Percentiles rank a stretch among this genome's conserved stretches.
These are phyloP conservation scores for Pempheris klunzingeri DNA, from an alignment of 2,797 vertebrate genomes.

Conservation along the genomic window DNA sequence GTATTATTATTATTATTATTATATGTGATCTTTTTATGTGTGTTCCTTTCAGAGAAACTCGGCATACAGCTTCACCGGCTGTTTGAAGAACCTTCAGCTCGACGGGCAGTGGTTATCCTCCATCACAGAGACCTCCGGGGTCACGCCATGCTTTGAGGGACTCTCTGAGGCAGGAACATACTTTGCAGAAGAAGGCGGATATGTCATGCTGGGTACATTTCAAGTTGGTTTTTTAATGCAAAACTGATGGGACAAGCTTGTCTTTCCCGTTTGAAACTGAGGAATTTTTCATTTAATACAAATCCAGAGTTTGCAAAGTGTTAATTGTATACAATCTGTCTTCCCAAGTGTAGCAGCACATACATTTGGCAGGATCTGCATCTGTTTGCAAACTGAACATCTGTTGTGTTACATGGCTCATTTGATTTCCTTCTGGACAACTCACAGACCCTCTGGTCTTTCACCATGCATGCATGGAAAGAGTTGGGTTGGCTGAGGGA, in stretches of 20 bases:
- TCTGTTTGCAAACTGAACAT: slow-evolving; percentile 42
- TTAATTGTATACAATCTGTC: background rate
- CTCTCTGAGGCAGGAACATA: slow-evolving; percentile 92
- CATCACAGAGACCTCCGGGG: slow-evolving; percentile 89
- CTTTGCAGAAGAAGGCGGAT: slow-evolving; percentile 94
- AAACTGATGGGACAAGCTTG: background rate
- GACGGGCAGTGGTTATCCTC: slow-evolving; percentile 87
- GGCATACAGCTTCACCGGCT: slow-evolving; percentile 92
- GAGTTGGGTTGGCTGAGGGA: slow-evolving; percentile 29
- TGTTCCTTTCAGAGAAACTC: slow-evolving; percentile 88
- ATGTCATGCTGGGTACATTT: slow-evolving; percentile 89
- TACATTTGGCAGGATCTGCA: slow-evolving; percentile 21
- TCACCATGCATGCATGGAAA: slow-evolving; percentile 16
- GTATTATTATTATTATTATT: no score
- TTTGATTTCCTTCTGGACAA: slow-evolving; percentile 48
- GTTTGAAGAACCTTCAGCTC: slow-evolving; percentile 91
- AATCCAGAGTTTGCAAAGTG: background rate
- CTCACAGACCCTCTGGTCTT: slow-evolving; percentile 15
- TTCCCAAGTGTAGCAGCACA: background rate
- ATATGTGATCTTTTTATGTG: background rate
- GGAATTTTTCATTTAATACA: background rate
- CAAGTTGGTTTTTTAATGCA: slow-evolving; percentile 6
- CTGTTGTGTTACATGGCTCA: slow-evolving; percentile 43
- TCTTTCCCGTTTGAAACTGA: background rate
- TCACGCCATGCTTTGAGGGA: slow-evolving; percentile 94